Conservation (phyloP, 30 jellyfish, hydroid and myxozoan genomes). For the Turritopsis dohrnii region DNA sequence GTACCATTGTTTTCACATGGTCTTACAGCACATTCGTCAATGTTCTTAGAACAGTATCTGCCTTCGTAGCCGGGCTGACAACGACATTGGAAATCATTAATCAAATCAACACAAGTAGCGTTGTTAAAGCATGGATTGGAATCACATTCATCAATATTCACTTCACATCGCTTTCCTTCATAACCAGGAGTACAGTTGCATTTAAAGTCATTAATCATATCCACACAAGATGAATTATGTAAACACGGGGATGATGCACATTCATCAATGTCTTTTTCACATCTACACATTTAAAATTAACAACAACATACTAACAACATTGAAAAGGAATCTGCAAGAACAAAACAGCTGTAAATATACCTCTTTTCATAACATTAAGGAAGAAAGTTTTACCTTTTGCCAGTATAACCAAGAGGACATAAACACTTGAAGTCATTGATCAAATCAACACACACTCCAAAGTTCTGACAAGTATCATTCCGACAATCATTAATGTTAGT, state of each 20-base stretch:
- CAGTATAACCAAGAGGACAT: slow-evolving; percentile 26
- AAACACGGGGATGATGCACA: slow-evolving; percentile 32
- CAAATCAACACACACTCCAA: slow-evolving; percentile 71
- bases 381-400: slow-evolving; percentile 33
- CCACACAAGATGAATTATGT: slow-evolving; percentile 40
- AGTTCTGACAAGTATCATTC: slow-evolving; percentile 57
- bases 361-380: too few species aligned
- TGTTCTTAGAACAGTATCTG: slow-evolving; percentile 47
- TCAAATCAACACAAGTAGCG: slow-evolving; percentile 37
- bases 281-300: background rate
- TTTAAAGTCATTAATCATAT: slow-evolving; percentile 33
- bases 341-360: too few species aligned
- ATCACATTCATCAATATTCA: slow-evolving; percentile 25
- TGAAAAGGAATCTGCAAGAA: too few species aligned
- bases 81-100: slow-evolving; percentile 25
- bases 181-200: slow-evolving; percentile 82
- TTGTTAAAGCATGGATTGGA: slow-evolving; percentile 32
- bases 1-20: slow-evolving; percentile 82
- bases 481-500: slow-evolving; percentile 63
- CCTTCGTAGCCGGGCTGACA: slow-evolving; percentile 58
- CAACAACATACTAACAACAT: background rate
- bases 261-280: slow-evolving; percentile 35
- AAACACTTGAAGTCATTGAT: slow-evolving; percentile 44
- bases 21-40: slow-evolving; percentile 58
- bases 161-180: slow-evolving; percentile 37